Evolutionary conservation across 2,888 invertebrate species (phyloP), one percentile per base, ranked within the genome.

Genomic region (Neelides folsomi): DNA sequence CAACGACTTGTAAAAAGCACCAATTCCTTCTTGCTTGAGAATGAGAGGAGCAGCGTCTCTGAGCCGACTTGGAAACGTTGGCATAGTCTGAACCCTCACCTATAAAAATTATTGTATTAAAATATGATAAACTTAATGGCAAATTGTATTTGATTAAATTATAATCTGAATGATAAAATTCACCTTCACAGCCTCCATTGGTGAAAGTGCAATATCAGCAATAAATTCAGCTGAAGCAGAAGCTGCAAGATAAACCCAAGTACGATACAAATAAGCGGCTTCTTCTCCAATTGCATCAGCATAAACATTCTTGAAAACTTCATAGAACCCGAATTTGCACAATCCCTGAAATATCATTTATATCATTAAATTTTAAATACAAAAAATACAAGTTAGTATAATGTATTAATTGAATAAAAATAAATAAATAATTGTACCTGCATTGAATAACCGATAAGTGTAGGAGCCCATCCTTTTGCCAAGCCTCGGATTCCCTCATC

Each of bases 161-260:
- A 36, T 12, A 36, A 12, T 36, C 37, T 36, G 9, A 36, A n/a
- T n/a, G 13, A 13, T n/a, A 4, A 5, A 10, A 55, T 66, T 69
- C 69, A 83, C 90, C 79, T 97, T 97, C 56, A 86, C 83, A 19
- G 95, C 90, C 72, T 97, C 97, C 76, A 95, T 82, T 0, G 97
- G 97, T 52, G 93, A 86, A 56, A 98, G 77, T 15, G 90, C 89
- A 68, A 98, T 92, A 68, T 97, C 97, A 55, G 97, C 97, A 71
- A 98, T 90, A 78, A 97, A 95, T 73, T 97, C 97, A 9, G 97
- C 97, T 0, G 90, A 86, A 0, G 97, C 97, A 15, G 92, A 92
- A 0, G 97, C 85, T 38, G 86, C 85, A 64, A 98, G 73, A 69
- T 97, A 98, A 45, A 90, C 69, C 10, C 76, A 77, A 0, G 88